These are phyloP conservation scores for Petaurus breviceps DNA, from an alignment of 2,113 vertebrate genomes.

Conservation along the genomic window DNA sequence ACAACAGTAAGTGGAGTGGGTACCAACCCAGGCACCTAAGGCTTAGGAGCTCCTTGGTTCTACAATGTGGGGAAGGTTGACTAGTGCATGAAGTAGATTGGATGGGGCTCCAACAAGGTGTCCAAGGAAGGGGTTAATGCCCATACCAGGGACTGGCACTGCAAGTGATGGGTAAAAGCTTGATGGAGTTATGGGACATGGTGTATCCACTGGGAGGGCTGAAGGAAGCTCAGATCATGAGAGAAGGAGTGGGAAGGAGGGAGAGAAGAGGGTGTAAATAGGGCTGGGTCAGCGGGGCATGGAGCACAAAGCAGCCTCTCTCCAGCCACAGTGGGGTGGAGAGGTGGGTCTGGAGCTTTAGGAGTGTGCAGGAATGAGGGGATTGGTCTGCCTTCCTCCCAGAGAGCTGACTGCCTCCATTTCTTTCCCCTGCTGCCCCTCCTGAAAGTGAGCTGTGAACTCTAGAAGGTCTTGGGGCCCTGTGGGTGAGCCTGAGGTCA, in stretches of 20 bases:
- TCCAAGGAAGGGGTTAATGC: background rate
- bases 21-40: background rate
- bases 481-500: background rate
- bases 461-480: background rate
- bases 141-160: background rate
- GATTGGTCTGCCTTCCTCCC: background rate
- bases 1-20: accelerated
- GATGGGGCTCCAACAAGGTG: background rate
- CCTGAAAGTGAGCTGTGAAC: background rate
- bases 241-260: background rate
- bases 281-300: background rate
- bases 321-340: background rate
- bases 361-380: background rate
- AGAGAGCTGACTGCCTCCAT: background rate
- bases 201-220: background rate
- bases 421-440: background rate
- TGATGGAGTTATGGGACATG: background rate
- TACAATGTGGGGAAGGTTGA: background rate
- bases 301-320: background rate
- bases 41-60: background rate
- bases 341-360: accelerated
- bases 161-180: background rate
- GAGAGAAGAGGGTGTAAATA: background rate
- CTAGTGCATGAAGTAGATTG: background rate
- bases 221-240: too few relatives aligned